Percentiles rank a stretch among this genome's conserved stretches.
These are phyloP conservation scores for Chironomus tentans DNA, from an alignment of 2,888 invertebrate species.

Conservation along the genomic window DNA sequence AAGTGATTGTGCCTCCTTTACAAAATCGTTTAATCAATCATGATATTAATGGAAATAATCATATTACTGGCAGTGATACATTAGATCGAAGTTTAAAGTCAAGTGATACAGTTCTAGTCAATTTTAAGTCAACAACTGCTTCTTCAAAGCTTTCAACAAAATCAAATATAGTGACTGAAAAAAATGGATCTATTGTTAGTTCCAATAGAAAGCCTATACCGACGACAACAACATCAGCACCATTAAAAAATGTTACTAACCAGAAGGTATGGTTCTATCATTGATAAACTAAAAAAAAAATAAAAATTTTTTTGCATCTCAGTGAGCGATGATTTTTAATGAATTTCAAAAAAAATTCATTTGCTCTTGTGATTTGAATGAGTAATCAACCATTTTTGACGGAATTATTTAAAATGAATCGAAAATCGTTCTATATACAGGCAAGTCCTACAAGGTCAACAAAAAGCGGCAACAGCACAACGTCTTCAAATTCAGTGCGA, in stretches of 20 bases:
- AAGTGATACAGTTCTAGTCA: background rate
- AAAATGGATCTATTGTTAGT: no score
- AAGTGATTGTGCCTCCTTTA: slow-evolving; percentile 20
- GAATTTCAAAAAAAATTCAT: background rate
- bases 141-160: no score
- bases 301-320: background rate
- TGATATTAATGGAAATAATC: slow-evolving; percentile 15
- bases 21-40: background rate
- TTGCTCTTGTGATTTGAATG: no score
- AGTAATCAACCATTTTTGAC: no score
- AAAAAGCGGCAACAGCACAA: slow-evolving; percentile 14
- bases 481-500: background rate
- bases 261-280: no score
- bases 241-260: slow-evolving; percentile 10
- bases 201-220: background rate
- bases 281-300: no score
- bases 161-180: no score
- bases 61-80: background rate
- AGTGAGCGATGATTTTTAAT: background rate
- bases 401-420: no score
- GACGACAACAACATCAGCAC: background rate
- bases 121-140: background rate
- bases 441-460: background rate
- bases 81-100: background rate
- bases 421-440: background rate